phyloP scores from a whole-genome alignment of 2,888 invertebrate genomes.

The Orthonevra nobilis region DNA sequence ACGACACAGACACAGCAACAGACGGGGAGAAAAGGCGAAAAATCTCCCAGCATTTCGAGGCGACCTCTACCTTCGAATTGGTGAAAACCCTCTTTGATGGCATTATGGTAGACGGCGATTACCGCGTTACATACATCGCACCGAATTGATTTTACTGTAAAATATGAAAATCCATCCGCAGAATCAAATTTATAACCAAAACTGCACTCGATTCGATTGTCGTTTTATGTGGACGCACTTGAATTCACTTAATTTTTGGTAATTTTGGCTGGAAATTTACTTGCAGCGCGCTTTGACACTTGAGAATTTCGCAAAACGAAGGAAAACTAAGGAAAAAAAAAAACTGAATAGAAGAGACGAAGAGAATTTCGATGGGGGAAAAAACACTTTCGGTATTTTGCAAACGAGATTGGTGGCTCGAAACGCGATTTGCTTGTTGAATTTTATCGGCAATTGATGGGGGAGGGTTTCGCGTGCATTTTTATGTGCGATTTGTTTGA shows the following conservation, averaged over 20 bases:
- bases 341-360: conserved; percentile 22
- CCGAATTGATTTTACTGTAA: conserved; percentile 75
- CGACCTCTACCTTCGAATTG: conserved; percentile 69
- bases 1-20: not conserved
- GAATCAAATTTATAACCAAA: conserved; percentile 41
- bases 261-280: no score
- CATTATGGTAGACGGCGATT: conserved; percentile 74
- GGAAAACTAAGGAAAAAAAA: conserved; percentile 21
- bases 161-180: conserved; percentile 57
- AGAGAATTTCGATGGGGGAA: no score
- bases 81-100: conserved; percentile 68
- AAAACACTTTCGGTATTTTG: conserved; percentile 67
- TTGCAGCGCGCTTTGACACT: conserved; percentile 66
- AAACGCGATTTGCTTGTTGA: conserved; percentile 19
- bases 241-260: conserved; percentile 42
- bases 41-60: conserved; percentile 64
- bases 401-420: conserved; percentile 51
- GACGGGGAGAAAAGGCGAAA: conserved; percentile 19
- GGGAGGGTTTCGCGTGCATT: conserved; percentile 55
- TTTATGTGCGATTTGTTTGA: conserved; percentile 62
- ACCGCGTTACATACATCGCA: conserved; percentile 75
- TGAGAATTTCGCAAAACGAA: conserved; percentile 64
- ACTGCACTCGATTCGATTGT: conserved; percentile 30
- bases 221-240: conserved; percentile 36
- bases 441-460: conserved; percentile 40